A percentile compares a stretch with the other conserved stretches of the same genome.
These are phyloP conservation scores for Actenoides lindsayi DNA, from an alignment of 2,113 vertebrate genomes.

Conservation along the genomic window DNA sequence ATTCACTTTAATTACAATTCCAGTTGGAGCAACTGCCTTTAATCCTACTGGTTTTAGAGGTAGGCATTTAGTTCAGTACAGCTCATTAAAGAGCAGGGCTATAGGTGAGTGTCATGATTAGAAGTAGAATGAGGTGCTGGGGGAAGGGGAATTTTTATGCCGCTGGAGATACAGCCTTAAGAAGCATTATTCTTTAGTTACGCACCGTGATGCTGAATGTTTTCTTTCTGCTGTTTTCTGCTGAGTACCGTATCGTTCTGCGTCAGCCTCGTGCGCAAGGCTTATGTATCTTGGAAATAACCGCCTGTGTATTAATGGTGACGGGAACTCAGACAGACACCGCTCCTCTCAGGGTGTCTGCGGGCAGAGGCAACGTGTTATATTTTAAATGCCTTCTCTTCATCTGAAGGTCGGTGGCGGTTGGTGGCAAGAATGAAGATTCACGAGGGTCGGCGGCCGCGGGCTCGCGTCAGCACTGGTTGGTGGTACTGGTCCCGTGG, in stretches of 20 bases:
- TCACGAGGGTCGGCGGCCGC: fast-evolving
- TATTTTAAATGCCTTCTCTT: fast-evolving
- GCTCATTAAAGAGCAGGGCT: neutral
- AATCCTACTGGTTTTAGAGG: conserved; percentile 34
- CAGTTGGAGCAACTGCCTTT: conserved; percentile 37
- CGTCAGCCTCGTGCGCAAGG: neutral
- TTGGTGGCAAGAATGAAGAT: neutral
- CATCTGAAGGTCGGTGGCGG: fast-evolving
- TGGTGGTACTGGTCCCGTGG: fast-evolving
- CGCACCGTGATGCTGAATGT: neutral
- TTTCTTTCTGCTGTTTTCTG: neutral
- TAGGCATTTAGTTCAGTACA: neutral
- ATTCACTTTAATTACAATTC: conserved; percentile 72
- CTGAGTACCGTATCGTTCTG: fast-evolving
- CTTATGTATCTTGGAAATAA: neutral
- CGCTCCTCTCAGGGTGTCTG: fast-evolving
- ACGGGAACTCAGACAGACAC: neutral
- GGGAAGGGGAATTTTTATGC: neutral
- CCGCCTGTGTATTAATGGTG: fast-evolving
- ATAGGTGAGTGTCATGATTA: neutral
- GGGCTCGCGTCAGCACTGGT: neutral
- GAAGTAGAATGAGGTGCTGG: neutral
- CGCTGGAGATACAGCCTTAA: neutral
- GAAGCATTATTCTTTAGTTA: neutral
- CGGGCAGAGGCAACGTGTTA: fast-evolving